These are phyloP conservation scores for Perodicticus potto DNA, from an alignment of 2,797 vertebrate species.

Conservation along the genomic window DNA sequence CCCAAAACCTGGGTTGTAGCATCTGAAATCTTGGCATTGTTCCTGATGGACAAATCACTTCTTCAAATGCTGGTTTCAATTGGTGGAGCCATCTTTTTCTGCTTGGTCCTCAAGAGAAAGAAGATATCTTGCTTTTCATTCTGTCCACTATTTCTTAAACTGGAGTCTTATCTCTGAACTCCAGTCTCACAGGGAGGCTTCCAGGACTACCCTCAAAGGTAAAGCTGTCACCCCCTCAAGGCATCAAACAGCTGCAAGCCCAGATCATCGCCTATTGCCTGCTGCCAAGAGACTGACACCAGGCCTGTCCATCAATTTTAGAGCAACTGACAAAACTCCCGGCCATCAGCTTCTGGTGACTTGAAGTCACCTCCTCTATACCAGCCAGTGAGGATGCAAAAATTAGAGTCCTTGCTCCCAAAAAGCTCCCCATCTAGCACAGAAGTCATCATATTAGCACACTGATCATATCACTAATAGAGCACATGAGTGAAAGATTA, in stretches of 20 bases:
- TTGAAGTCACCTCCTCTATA: conserved; percentile 14
- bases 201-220: background rate
- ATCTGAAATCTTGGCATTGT: background rate
- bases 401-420: background rate
- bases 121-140: background rate
- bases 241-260: background rate
- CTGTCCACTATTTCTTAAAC: conserved; percentile 47
- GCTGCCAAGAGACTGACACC: background rate
- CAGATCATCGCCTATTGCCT: background rate
- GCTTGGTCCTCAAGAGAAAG: background rate
- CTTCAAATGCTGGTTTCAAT: background rate
- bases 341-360: background rate
- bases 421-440: background rate
- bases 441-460: background rate
- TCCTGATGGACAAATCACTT: background rate
- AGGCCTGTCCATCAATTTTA: background rate
- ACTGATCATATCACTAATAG: background rate
- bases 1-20: background rate
- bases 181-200: background rate
- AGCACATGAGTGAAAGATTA: background rate
- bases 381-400: background rate
- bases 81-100: background rate
- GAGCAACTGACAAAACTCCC: conserved; percentile 26
- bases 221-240: background rate
- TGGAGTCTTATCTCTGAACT: conserved; percentile 8